Evolutionary conservation across 2,888 invertebrate species (phyloP).

Genomic region (Ophraella communa): DNA sequence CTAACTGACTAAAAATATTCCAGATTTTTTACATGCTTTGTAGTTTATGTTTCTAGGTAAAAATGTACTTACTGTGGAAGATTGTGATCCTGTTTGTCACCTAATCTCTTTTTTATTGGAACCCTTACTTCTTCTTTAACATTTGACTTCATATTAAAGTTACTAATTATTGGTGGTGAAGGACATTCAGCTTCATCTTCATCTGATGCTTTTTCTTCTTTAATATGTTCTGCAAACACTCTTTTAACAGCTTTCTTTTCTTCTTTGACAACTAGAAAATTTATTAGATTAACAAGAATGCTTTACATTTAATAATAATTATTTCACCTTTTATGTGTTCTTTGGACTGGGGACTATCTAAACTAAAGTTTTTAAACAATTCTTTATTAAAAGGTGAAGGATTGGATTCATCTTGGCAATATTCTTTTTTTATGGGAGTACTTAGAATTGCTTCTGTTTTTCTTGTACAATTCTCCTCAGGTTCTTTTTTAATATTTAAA

Average conservation of each 20-base stretch:
- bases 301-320: neutral
- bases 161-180: too few species aligned
- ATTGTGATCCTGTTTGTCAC: slow-evolving; percentile 13
- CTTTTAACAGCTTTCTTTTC: slow-evolving; percentile 18
- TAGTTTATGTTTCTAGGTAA: neutral
- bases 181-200: neutral
- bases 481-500: slow-evolving; percentile 27
- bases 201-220: neutral
- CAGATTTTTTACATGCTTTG: too few species aligned
- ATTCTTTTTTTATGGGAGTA: slow-evolving; percentile 33
- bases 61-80: slow-evolving; percentile 14
- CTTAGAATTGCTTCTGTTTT: neutral
- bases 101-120: slow-evolving; percentile 29
- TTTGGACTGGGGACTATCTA: slow-evolving; percentile 32
- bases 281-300: neutral
- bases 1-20: too few species aligned
- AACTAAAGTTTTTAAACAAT: slow-evolving; percentile 39
- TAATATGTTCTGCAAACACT: neutral
- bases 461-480: slow-evolving; percentile 4
- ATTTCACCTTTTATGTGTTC: neutral
- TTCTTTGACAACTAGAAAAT: neutral
- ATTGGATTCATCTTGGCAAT: slow-evolving; percentile 40
- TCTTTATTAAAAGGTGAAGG: slow-evolving; percentile 46
- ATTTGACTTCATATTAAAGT: slow-evolving; percentile 13
- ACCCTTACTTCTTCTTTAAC: neutral